phyloP scores from a whole-genome alignment of 2,888 invertebrate genomes.

The Odontomyia ornata region DNA sequence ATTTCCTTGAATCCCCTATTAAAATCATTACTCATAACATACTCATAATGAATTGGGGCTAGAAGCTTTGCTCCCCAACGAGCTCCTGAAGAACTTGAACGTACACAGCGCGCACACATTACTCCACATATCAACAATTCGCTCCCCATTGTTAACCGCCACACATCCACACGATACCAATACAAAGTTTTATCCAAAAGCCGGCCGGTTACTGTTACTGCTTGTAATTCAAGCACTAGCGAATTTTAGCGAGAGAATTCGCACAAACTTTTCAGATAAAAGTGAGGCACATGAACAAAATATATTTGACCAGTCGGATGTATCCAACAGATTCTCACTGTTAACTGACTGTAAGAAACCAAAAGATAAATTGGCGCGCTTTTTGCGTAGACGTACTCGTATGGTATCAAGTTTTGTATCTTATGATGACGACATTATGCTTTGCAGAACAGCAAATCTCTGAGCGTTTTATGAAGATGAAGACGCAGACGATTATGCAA shows the following conservation, averaged over 20 bases:
- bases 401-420: too few relatives aligned
- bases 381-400: not conserved
- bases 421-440: too few relatives aligned
- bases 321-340: not conserved
- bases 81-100: not conserved
- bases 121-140: too few relatives aligned
- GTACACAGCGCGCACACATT: not conserved
- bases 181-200: conserved; percentile 15
- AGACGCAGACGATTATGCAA: too few relatives aligned
- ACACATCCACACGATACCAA: not conserved
- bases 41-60: too few relatives aligned
- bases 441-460: too few relatives aligned
- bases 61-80: not conserved
- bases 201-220: conserved; percentile 18
- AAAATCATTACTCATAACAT: not conserved
- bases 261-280: not conserved
- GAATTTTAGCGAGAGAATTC: conserved; percentile 6
- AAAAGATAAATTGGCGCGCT: conserved; percentile 1
- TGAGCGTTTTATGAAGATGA: too few relatives aligned
- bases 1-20: not conserved
- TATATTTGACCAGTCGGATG: not conserved
- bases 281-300: not conserved
- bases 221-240: not conserved
- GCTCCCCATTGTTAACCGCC: not conserved
- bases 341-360: not conserved